These are phyloP conservation scores for Sphenopsis melanotis DNA, from an alignment of 2,797 vertebrate species.

Conservation along the genomic window DNA sequence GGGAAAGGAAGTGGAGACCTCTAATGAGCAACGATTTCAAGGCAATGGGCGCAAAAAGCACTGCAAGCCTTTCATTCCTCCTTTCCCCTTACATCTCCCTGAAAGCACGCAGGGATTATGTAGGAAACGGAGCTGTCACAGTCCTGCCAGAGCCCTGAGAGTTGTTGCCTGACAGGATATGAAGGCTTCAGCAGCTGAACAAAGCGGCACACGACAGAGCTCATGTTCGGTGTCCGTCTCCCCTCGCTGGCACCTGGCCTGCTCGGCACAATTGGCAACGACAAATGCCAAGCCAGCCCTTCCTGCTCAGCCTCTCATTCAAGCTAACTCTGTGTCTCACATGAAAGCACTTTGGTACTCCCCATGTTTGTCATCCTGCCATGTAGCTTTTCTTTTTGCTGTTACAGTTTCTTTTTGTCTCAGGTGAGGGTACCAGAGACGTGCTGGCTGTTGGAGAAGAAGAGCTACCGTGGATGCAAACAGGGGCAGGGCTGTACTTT, in stretches of 20 bases:
- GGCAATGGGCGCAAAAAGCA: not conserved
- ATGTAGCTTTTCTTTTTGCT: not conserved
- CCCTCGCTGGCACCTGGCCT: not conserved
- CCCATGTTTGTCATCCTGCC: not conserved
- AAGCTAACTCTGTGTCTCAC: not conserved
- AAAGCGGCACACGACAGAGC: not conserved
- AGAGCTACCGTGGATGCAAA: not conserved
- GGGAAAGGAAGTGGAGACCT: not conserved
- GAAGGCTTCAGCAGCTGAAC: conserved; percentile 21
- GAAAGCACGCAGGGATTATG: not conserved
- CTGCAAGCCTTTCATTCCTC: not conserved
- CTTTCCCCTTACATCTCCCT: not conserved
- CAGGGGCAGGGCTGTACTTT: not conserved
- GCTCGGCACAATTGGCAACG: not conserved
- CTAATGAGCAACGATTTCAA: not conserved
- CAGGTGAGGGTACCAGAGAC: not conserved
- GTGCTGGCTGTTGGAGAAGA: not conserved
- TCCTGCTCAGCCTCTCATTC: not conserved
- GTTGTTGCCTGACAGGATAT: not conserved
- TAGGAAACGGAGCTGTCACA: not conserved
- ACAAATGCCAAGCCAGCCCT: not conserved
- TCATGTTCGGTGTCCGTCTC: not conserved
- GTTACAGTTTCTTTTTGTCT: not conserved
- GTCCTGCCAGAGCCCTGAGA: not conserved
- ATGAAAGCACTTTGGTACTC: not conserved